A percentile compares a stretch with the other conserved stretches of the same genome.
phyloP scores from a whole-genome alignment of 2,888 invertebrate genomes.

The Eudemis profundana region DNA sequence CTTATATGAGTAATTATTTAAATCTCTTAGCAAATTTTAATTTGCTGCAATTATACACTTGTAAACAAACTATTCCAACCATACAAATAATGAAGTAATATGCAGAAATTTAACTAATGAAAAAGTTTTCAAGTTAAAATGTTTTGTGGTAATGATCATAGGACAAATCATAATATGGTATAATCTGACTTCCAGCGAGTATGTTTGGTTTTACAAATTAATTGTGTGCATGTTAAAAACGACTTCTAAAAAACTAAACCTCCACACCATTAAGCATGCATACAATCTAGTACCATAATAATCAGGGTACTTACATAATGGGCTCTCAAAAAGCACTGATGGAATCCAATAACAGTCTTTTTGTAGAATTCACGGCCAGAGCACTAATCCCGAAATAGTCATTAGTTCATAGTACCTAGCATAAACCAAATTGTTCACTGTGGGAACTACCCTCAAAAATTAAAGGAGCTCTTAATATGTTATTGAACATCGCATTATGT shows the following conservation, averaged over 20 bases:
- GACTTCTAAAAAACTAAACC: slow-evolving; percentile 12
- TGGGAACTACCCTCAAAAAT: slow-evolving; percentile 12
- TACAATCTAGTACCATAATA: not conserved
- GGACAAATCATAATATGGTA: not conserved
- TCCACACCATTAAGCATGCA: slow-evolving; percentile 17
- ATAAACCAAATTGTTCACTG: not conserved
- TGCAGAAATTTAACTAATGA: too few relatives aligned
- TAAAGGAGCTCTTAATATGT: not conserved
- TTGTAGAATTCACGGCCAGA: slow-evolving; percentile 23
- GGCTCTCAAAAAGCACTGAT: not conserved
- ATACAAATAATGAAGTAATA: too few relatives aligned
- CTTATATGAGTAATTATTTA: too few relatives aligned
- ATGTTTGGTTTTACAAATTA: too few relatives aligned
- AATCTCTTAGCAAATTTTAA: too few relatives aligned
- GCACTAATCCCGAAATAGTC: slow-evolving; percentile 26
- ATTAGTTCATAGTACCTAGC: slow-evolving; percentile 15
- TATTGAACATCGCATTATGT: not conserved
- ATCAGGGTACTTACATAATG: slow-evolving; percentile 26
- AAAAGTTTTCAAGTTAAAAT: too few relatives aligned
- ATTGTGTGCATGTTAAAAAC: slow-evolving; percentile 7
- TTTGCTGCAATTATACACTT: too few relatives aligned
- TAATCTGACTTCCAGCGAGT: not conserved
- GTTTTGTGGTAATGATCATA: too few relatives aligned
- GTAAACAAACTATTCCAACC: too few relatives aligned
- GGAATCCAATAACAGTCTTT: slow-evolving; percentile 14